Percentiles rank a stretch among this genome's conserved stretches.
Conservation (phyloP, 2,113 vertebrate species). For the Cygnus buccinator region DNA sequence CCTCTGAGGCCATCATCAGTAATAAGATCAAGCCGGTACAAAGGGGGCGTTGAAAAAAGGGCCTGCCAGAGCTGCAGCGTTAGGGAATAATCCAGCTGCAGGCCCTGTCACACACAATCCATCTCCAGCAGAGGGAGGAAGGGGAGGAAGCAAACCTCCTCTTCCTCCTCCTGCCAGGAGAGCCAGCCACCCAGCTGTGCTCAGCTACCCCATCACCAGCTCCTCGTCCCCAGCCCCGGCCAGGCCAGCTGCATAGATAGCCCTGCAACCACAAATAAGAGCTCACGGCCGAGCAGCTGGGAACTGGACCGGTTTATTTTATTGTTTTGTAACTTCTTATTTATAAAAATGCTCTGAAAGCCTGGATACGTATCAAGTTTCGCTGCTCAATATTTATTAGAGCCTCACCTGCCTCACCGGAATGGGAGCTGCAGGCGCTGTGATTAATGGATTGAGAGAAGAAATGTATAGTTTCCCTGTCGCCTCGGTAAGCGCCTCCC, state of each 20-base stretch:
- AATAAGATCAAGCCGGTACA: constrained; percentile 27
- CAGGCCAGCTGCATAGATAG: background rate
- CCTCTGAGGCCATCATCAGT: background rate
- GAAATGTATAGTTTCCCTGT: constrained; percentile 65
- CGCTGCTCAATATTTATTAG: constrained; percentile 68
- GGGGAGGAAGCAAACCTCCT: background rate
- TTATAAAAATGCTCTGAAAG: constrained; percentile 63
- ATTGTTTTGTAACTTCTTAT: constrained; percentile 58
- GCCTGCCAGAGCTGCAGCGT: background rate
- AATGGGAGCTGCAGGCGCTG: constrained; percentile 36
- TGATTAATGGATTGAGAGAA: constrained; percentile 69
- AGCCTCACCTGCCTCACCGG: constrained; percentile 37
- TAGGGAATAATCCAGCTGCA: constrained; percentile 52
- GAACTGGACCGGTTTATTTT: background rate
- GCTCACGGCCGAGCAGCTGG: background rate
- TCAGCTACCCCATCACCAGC: background rate
- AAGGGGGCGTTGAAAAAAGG: background rate
- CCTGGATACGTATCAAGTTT: constrained; percentile 64
- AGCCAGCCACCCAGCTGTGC: background rate
- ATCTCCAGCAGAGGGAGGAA: background rate
- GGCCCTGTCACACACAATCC: background rate
- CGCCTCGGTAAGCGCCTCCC: constrained; percentile 58
- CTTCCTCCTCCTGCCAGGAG: background rate
- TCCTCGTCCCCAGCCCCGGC: background rate
- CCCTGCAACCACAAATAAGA: background rate